Conservation (phyloP, 2,797 vertebrate genomes). For the Acrossocheilus fasciatus region DNA sequence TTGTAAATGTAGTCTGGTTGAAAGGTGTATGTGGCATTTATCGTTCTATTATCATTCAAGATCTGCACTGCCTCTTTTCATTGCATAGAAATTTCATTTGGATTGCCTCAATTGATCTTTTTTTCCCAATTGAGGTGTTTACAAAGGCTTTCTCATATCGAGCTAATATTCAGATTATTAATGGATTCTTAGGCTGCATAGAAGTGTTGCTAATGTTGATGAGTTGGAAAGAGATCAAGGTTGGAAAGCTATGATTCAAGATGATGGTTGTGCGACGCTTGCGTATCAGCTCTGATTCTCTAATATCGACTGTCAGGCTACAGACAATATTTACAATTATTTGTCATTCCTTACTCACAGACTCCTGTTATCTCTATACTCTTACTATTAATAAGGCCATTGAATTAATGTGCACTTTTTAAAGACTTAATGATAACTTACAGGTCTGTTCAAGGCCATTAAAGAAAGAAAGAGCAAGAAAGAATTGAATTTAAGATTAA, state of each 20-base stretch:
- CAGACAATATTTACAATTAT: neutral
- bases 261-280: neutral
- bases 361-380: neutral
- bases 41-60: neutral
- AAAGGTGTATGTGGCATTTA: neutral
- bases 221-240: neutral
- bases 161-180: neutral
- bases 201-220: neutral
- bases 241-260: neutral
- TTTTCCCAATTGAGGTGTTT: neutral
- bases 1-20: neutral
- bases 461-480: no score
- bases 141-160: neutral
- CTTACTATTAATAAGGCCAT: conserved; percentile 9
- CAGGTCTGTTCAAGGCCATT: neutral
- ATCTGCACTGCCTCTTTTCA: neutral
- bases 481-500: no score
- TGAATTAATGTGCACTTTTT: conserved; percentile 35
- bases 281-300: neutral
- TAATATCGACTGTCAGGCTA: neutral
- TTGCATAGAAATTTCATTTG: neutral
- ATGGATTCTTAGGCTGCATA: neutral
- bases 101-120: neutral
- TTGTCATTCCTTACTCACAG: neutral
- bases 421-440: neutral